Evolutionary conservation across 2,113 vertebrate genomes (phyloP), one percentile per base, ranked within the genome.

Genomic region (Dasyornis broadbenti): DNA sequence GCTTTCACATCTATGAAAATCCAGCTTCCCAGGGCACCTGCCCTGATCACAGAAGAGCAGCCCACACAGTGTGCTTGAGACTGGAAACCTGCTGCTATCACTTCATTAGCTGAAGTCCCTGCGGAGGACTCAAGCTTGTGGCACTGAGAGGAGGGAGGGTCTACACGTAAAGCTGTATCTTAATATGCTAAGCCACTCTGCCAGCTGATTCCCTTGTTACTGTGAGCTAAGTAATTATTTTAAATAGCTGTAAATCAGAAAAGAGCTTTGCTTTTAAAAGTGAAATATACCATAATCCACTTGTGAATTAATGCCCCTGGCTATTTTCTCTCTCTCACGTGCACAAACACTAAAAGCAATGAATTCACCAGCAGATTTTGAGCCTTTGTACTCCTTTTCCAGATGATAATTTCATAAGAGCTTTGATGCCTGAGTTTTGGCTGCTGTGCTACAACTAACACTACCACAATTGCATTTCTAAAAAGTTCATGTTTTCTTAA

Each of bases 191-290:
- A 93, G 82, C 75, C 53, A 53, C 73, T 89, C 57, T 92, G 89
- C 90, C 90, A 96, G 82, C 91, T 94, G 75, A 97, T 96, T 97
- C 92, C 95, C 94, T 60, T 90, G 94, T 79, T 92, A 76, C 44
- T 95, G 92, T 66, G 49, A 96, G 85, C 60, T 86, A 91, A 94
- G 91, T 93, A 97, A 97, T 97, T 94, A 96, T 95, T 97, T 97
- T 89, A 97, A 98, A 96, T 95, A 94, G 95, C 90, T 82, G 64
- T 96, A 85, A 94, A 96, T 95, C 45, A 86, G 94, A 89, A 88
- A 95, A 90, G 59, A 83, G 42, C 80, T 96, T 97, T 39, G 52
- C 66, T 95, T 90, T 93, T 91, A 82, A 70, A 91, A 83, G 91
- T 82, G 83, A 95, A 97, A 88, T 93, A 77, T 33, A 95, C 68